Evolutionary conservation across 2,113 vertebrate species (phyloP), one percentile per base, ranked within the genome.

Genomic region (Speoplatyrhinus poulsoni): DNA sequence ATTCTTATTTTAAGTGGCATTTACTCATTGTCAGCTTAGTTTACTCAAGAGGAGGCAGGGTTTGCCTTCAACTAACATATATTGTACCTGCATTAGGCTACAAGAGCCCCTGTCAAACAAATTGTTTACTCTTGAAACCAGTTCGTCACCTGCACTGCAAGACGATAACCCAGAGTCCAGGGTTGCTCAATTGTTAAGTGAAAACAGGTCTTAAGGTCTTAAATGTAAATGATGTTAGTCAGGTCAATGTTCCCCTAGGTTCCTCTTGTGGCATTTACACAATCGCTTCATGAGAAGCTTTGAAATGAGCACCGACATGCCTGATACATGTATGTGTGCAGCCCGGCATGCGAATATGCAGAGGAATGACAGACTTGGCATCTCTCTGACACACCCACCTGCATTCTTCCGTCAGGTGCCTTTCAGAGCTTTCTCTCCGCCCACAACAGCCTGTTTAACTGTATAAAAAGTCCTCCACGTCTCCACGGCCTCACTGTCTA

Each of bases 401-500:
- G 36, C 36, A 41, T 65, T 60, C 59, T 46, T 46, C 6, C 6
- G 12, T 33, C 57, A 32, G 26, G 26, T 26, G 26, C 26, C 26
- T 63, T 64, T 65, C 66, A 1, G 8, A 13, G 60, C 67, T 55
- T 63, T 69, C 65, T 54, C 57, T 2, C 26, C 2, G 9, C 10
- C 63, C 17, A 55, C 65, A 32, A 13, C n/a, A 55, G 16, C 55
- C 2, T 1, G n/a, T 26, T 12, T 12, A 33, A 12, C n/a, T 52
- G 16, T 80, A 89, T 89, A 87, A 83, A 85, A 62, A 48, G 19
- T 26, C 32, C 19, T 12, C 26, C 9, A 50, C 26, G n/a, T 59
- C 67, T 19, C 46, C 83, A 86, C 82, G 84, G 46, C 76, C 70
- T 75, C 83, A 86, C 82, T 85, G 46, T 77, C 70, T 76, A 68